Base-by-base conservation (phyloP, 2,797 vertebrate genomes). In the Pipistrellus pipistrellus region DNA sequence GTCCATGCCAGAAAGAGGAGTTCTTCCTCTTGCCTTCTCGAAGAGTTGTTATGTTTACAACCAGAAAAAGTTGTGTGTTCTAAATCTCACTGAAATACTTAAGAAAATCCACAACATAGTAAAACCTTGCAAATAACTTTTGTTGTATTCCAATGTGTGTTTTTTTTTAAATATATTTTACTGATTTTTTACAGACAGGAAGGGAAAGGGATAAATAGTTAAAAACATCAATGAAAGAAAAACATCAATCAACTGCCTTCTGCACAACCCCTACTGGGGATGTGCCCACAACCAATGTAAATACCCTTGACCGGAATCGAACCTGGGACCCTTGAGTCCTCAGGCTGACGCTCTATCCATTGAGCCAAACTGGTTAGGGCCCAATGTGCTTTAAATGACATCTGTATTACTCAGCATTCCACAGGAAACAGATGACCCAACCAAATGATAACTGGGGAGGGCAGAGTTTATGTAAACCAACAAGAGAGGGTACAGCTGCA, bases 81-180 rank as follows among this genome's bases (percentile, higher is more conserved):
- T 87, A 82, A 64, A 53, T 81, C n/a, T 85, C 59, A 81, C 41
- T 77, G 41, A 85, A 88, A 73, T 55, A 57, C 83, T 96, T 83
- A 77, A 80, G 82, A 85, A 90, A 85, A 72, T 59, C 10, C 9
- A 4, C 57, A 48, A 20, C 41, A 46, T 59, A 71, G 20, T 55
- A 82, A 62, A 81, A 90, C 3, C 62, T 85, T 69, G 64, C 55
- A 71, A 64, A 53, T 82, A 55, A 25, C 17, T 77, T 83, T 44
- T 38, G 4, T 84, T 87, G 30, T 78, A 59, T 66, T 89, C 48
- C 9, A 71, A 9, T 51, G 15, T 48, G 11, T 73, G 46, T 7
- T 76, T 41, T 62, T 51, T 51, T 17, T 51, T 0, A 15, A 51
- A 51, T 51, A 17, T 51, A 51, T 51, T 51, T 51, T 51, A 51